A percentile compares a stretch with the other conserved stretches of the same genome.
phyloP scores from a whole-genome alignment of 2,797 vertebrate species.

The Neomorphus geoffroyi region DNA sequence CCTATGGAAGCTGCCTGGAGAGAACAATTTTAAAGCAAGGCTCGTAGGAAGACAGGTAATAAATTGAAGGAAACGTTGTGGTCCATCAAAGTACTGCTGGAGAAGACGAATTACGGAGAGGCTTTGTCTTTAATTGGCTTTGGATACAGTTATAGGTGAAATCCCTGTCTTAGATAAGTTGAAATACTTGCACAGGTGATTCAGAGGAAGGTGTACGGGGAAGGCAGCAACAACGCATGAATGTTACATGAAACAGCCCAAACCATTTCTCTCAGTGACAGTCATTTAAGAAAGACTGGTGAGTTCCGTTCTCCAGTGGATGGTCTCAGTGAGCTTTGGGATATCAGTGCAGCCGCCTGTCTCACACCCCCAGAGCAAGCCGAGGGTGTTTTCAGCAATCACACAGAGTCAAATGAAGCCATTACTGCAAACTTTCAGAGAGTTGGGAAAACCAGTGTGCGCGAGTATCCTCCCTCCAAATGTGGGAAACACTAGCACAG shows the following conservation, averaged over 20 bases:
- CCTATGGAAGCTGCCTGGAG: neutral
- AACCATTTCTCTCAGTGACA: neutral
- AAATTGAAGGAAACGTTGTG: neutral
- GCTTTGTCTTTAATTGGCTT: neutral
- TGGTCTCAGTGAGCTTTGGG: neutral
- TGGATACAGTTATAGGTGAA: neutral
- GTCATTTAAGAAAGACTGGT: neutral
- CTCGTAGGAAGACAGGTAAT: neutral
- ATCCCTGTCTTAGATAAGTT: neutral
- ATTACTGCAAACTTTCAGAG: neutral
- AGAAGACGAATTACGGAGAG: neutral
- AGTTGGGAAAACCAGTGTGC: neutral
- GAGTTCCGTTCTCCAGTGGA: neutral
- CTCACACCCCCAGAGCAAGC: neutral
- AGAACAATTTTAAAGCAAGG: neutral
- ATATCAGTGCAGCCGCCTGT: neutral
- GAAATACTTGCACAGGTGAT: neutral
- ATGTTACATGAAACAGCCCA: neutral
- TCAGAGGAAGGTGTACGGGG: neutral
- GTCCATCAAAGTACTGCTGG: neutral
- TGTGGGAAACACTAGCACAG: conserved; percentile 34
- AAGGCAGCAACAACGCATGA: neutral
- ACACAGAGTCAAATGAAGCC: neutral
- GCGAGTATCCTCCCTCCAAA: neutral
- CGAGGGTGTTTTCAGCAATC: neutral